These are phyloP conservation scores for Hyperoplus immaculatus DNA, from an alignment of 2,797 vertebrate genomes.

Conservation along the genomic window DNA sequence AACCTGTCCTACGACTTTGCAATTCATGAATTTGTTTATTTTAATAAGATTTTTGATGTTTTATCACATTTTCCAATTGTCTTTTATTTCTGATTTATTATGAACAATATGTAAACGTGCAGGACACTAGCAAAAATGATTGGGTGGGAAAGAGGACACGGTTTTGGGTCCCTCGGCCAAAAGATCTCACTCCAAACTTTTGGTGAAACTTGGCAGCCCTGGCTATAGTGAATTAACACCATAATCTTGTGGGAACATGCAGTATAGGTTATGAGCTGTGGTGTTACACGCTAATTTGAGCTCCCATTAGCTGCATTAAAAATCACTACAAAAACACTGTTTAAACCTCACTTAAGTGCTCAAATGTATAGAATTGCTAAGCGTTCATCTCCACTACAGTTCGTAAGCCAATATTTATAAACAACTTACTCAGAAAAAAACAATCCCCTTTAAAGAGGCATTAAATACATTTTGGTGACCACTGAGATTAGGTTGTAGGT, in stretches of 20 bases:
- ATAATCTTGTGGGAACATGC: not conserved
- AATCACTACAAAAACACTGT: not conserved
- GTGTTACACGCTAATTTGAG: not conserved
- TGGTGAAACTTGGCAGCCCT: no score
- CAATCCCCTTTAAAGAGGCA: not conserved
- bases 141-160: no score
- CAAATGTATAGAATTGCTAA: no score
- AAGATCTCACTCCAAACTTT: no score
- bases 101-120: no score
- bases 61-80: no score
- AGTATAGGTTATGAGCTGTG: not conserved
- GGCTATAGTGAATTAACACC: conserved; percentile 4
- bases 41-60: no score
- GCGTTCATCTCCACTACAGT: not conserved
- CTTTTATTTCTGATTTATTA: no score
- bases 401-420: conserved; percentile 17
- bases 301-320: not conserved
- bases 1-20: no score
- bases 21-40: no score
- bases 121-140: no score
- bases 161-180: no score
- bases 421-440: conserved; percentile 23
- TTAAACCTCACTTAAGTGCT: not conserved
- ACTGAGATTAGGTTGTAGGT: conserved; percentile 43
- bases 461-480: conserved; percentile 45